phyloP scores from a whole-genome alignment of 2,113 vertebrate genomes.

The Ictalurus punctatus region DNA sequence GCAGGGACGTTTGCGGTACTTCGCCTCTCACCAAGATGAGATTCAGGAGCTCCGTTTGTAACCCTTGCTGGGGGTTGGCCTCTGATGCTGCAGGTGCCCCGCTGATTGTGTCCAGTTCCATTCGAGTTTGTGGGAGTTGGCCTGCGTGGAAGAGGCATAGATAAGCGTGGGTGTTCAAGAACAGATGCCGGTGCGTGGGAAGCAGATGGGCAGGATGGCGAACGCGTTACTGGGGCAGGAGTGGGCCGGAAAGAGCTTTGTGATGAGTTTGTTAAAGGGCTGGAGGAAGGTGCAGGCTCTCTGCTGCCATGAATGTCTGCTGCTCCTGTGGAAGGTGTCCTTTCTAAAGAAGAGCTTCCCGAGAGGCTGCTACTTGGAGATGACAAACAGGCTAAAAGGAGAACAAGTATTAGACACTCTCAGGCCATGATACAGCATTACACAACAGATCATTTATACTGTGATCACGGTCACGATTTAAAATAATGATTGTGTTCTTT shows the following conservation, averaged over 20 bases:
- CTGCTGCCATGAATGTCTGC: slow-evolving; percentile 43
- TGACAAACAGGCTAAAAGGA: slow-evolving; percentile 68
- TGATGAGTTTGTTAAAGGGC: slow-evolving; percentile 34
- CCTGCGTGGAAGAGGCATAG: slow-evolving; percentile 60
- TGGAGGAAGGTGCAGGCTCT: slow-evolving; percentile 49
- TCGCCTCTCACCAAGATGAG: slow-evolving; percentile 57
- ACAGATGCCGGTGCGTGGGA: slow-evolving; percentile 51
- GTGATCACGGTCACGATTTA: not conserved
- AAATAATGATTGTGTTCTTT: not conserved
- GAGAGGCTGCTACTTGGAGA: slow-evolving; percentile 60
- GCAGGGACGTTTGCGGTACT: slow-evolving; percentile 30
- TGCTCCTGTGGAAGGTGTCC: slow-evolving; percentile 57
- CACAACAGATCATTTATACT: not conserved
- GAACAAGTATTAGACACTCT: slow-evolving; percentile 21
- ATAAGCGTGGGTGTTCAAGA: slow-evolving; percentile 50
- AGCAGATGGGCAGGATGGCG: slow-evolving; percentile 30
- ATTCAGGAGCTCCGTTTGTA: slow-evolving; percentile 33
- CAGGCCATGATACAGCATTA: not conserved
- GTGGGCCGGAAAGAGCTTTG: slow-evolving; percentile 38
- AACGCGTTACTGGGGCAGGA: slow-evolving; percentile 19
- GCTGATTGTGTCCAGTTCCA: slow-evolving; percentile 50
- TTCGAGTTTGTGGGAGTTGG: slow-evolving; percentile 50
- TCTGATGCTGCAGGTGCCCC: slow-evolving; percentile 56
- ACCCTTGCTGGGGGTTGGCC: slow-evolving; percentile 22
- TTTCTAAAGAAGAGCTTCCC: slow-evolving; percentile 51